phyloP scores from a whole-genome alignment of 2,797 vertebrate genomes.

The Danio aesculapii region DNA sequence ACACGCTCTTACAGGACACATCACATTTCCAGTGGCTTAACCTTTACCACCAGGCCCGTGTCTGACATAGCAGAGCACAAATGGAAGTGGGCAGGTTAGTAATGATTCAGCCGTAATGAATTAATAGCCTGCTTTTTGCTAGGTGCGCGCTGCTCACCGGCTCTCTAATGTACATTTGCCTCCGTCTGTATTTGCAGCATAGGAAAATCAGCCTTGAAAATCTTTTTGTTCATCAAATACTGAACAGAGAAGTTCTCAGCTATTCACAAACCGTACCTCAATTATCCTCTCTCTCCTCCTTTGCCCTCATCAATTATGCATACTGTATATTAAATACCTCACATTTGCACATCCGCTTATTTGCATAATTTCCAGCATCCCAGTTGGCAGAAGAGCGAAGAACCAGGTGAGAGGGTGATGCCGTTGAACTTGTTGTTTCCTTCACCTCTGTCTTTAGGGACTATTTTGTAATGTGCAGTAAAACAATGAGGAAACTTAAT shows the following conservation, averaged over 20 bases:
- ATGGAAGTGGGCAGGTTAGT: conserved; percentile 37
- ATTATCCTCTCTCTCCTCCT: conserved; percentile 63
- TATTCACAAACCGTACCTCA: conserved; percentile 51
- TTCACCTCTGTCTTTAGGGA: conserved; percentile 41
- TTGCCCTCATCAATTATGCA: conserved; percentile 72
- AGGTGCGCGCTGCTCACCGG: not conserved
- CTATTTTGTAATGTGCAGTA: not conserved
- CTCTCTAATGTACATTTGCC: not conserved
- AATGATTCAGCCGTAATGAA: conserved; percentile 46
- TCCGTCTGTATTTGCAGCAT: conserved; percentile 9
- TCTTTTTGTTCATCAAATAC: conserved; percentile 47
- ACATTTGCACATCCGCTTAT: conserved; percentile 62
- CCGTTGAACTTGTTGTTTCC: conserved; percentile 37
- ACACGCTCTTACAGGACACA: conserved; percentile 16
- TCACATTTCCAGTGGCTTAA: conserved; percentile 50
- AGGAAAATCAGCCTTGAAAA: conserved; percentile 50
- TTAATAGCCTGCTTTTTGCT: conserved; percentile 44
- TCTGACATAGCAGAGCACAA: conserved; percentile 33
- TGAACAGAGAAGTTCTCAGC: conserved; percentile 36
- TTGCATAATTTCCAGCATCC: conserved; percentile 69
- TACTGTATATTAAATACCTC: conserved; percentile 70
- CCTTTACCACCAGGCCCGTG: conserved; percentile 21
- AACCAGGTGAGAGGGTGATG: conserved; percentile 56
- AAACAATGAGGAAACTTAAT: not conserved
- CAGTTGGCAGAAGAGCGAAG: conserved; percentile 63